Evolutionary conservation across 2,797 vertebrate species (phyloP).

Genomic region (Notolepis coatsorum): DNA sequence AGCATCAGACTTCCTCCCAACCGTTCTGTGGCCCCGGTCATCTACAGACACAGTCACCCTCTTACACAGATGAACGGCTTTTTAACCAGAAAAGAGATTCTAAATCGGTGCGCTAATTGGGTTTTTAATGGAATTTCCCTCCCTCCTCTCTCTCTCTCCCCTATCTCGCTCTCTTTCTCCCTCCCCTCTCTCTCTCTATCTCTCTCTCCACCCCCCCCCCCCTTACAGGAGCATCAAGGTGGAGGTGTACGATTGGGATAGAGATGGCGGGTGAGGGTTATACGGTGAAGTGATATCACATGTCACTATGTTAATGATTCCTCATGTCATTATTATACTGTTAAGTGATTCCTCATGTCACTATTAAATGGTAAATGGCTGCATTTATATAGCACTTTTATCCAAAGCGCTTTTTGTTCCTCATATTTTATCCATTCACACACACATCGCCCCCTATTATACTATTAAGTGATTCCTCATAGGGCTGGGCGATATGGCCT

Average conservation of each 20-base stretch:
- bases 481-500: too few species aligned
- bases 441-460: too few species aligned
- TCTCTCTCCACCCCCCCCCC: too few species aligned
- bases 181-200: slow-evolving; percentile 4
- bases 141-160: background rate
- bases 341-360: background rate
- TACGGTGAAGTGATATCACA: too few species aligned
- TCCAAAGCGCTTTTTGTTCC: too few species aligned
- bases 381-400: too few species aligned
- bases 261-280: slow-evolving; percentile 92
- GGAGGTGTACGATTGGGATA: slow-evolving; percentile 94
- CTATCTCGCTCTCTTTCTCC: slow-evolving; percentile 23
- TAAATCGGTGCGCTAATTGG: slow-evolving; percentile 36
- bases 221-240: slow-evolving; percentile 93
- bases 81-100: slow-evolving; percentile 23
- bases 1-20: background rate
- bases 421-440: too few species aligned
- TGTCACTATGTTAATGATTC: too few species aligned
- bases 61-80: slow-evolving; percentile 21
- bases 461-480: too few species aligned
- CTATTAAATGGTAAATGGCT: too few species aligned
- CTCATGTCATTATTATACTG: background rate
- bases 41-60: background rate
- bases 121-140: slow-evolving; percentile 43
- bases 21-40: background rate